Evolutionary conservation across 2,888 invertebrate genomes (phyloP).

Genomic region (Cordilura impudica): DNA sequence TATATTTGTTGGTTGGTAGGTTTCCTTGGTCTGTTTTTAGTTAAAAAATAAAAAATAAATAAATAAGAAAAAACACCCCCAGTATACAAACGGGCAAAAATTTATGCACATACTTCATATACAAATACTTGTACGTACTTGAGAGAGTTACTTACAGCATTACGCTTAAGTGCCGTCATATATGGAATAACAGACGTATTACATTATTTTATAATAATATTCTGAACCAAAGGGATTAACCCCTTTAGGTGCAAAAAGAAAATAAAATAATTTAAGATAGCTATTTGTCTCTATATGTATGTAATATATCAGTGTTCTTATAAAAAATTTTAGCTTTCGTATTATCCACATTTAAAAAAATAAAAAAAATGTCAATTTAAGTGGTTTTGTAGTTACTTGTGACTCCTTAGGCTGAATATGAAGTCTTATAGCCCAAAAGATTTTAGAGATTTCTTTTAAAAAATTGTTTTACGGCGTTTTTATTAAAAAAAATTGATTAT

Average conservation of each 20-base stretch:
- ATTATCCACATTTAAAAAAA: no score
- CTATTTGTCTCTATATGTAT: no score
- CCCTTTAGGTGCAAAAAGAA: background rate
- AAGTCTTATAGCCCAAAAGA: no score
- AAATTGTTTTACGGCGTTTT: no score
- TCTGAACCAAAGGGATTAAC: slow-evolving; percentile 6
- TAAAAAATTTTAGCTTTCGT: no score
- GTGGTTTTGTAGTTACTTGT: no score
- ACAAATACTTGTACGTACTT: slow-evolving; percentile 58
- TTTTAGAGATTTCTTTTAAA: no score
- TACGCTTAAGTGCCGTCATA: slow-evolving; percentile 58
- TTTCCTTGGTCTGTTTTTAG: slow-evolving; percentile 18
- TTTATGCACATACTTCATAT: slow-evolving; percentile 62
- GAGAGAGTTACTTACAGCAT: slow-evolving; percentile 63
- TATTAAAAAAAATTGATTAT: no score
- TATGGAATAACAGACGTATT: background rate
- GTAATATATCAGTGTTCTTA: no score
- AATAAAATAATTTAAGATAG: no score
- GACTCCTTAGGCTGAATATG: no score
- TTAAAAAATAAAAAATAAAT: slow-evolving; percentile 24
- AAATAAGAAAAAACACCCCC: background rate
- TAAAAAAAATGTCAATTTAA: no score
- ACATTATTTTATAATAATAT: background rate
- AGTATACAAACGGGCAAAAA: slow-evolving; percentile 16
- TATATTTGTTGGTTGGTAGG: slow-evolving; percentile 24